Base-by-base conservation (phyloP, 2,888 invertebrate genomes). In the Andrena flavipes region DNA sequence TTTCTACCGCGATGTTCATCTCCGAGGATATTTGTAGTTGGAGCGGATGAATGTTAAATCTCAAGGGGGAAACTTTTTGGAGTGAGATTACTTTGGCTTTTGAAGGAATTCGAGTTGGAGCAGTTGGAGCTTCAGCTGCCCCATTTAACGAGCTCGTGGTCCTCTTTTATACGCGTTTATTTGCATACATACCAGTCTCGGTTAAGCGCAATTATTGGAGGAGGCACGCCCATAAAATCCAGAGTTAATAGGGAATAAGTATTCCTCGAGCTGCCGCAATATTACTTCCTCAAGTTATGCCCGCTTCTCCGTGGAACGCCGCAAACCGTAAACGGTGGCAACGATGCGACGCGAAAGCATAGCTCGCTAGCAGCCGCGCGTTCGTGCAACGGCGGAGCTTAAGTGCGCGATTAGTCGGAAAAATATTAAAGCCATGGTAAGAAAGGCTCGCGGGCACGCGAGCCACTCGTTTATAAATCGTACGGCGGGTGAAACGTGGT, bases 391-490 rank as follows among this genome's bases (percentile, higher is more conserved):
- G 48, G 49, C 10, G 10, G 51, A 51, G 30, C n/a, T 60, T 8
- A n/a, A 33, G 51, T 33, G 26, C 16, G 30, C 71, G 74, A 71
- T 75, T 84, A 81, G 54, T 64, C 29, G 49, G 62, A 56, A 79
- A 84, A 84, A 84, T 84, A 76, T 42, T 76, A 10, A 62, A 73
- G 64, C 74, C 72, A 20, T 8, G 23, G 10, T n/a, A 16, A 30
- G 74, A 56, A 63, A 70, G 30, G 42, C 71, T 23, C 29, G 20
- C 81, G 35, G 82, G 82, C 84, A 84, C 84, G 84, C 84, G 82
- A 84, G 29, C 75, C 59, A 16, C 65, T 75, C 84, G 78, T 82
- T 82, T 69, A 82, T 84, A 84, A 82, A 72, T 84, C 54, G 68
- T 59, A 20, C 56, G n/a, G 16, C 70, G 6, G 42, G 20, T 64